Base-by-base conservation (phyloP, 2,797 vertebrate species). In the Urosaurus nigricauda region DNA sequence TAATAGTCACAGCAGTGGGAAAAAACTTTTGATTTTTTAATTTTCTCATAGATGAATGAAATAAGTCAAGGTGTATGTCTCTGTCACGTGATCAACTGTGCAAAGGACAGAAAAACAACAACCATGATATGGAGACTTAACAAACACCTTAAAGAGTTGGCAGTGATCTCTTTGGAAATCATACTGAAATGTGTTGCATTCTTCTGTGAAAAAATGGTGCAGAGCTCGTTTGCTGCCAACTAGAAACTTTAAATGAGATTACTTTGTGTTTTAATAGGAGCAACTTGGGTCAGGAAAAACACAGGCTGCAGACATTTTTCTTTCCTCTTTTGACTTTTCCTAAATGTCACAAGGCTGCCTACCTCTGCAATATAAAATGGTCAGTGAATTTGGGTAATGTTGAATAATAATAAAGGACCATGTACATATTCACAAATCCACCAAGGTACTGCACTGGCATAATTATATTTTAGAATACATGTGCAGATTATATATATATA, bases 161-260 rank as follows among this genome's bases (percentile, higher is more conserved):
- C 88, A 92, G 68, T 77, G 89, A 82, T 40, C 58, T 74, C 21
- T 16, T 79, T 80, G 65, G 47, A 8, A 40, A 4, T 80, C 35
- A 71, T 70, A n/a, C 68, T 82, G 40, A 26, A 81, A 7, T 53
- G 68, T 94, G 84, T 91, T 94, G 93, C 92, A 4, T 90, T 77
- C 85, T 90, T 94, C 89, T 83, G 88, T 43, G 79, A 93, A 93
- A n/a, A 88, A 95, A 89, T 68, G 83, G 83, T 68, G 92, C 79
- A 92, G 75, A 80, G 83, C 63, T 92, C 71, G 47, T 91, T 89
- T 74, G 81, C 83, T 87, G 89, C 93, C 93, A 94, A 77, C 90
- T 90, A 89, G 88, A 95, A 93, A 87, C 88, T 94, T 94, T 93
- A 94, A 93, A 87, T 91, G 91, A 93, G 92, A 94, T 93, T 93